Base-by-base conservation (phyloP, 1,140 invertebrate genomes). In the Pseudomyrmex cubaensis region DNA sequence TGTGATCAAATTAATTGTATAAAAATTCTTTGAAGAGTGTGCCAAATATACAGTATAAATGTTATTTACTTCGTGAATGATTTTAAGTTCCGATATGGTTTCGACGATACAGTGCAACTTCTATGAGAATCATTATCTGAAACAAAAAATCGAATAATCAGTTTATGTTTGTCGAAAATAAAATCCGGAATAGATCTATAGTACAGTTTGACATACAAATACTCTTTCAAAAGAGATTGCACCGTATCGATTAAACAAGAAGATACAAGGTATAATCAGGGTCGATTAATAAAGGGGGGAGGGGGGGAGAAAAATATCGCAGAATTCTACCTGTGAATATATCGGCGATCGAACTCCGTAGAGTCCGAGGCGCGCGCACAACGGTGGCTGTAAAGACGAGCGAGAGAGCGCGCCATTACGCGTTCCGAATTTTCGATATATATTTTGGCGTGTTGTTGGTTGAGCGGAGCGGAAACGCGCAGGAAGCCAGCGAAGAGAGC, bases 401-500 rank as follows among this genome's bases (percentile, higher is more conserved):
- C 25, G 52, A 70, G 35, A 78, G 44, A 78, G 44, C 20, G 57
- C 66, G 66, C n/a, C 76, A 54, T 54, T 35, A 56, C 66, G 66
- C 76, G 66, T 72, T 57, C 44, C 22, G 54, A 44, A 25, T 59
- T 25, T 25, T 25, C 76, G 54, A 46, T 44, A 35, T 35, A 35
- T 35, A 59, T 78, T 48, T 70, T 57, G 15, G 25, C 76, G 63
- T 15, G 44, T 9, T 46, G 44, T 59, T 56, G 44, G 54, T 78
- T 48, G 54, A 63, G 44, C n/a, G 57, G 84, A 25, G 54, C 64
- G 52, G 82, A 85, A 61, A 84, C 62, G 83, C 77, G 78, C 92
- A 92, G 91, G 91, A 92, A 92, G 92, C 92, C 90, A 91, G 75
- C 83, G 86, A 85, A 89, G 63, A 82, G 83, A 64, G 89, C 87